phyloP scores from a whole-genome alignment of 2,888 invertebrate genomes.

The Unio delphinus region DNA sequence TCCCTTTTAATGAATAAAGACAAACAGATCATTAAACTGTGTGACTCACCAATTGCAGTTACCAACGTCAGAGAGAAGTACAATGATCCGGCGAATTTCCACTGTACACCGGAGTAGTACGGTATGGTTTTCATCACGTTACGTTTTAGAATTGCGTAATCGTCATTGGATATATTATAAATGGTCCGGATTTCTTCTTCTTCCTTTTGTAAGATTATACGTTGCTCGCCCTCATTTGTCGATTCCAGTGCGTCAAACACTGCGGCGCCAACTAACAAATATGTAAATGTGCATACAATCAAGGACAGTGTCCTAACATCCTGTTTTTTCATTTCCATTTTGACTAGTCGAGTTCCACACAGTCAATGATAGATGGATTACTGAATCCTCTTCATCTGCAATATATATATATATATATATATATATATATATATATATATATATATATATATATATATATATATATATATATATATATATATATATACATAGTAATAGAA shows the following conservation, averaged over 20 bases:
- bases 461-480: no score
- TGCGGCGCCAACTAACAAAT: conserved; percentile 97
- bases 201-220: conserved; percentile 78
- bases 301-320: conserved; percentile 97
- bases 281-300: conserved; percentile 99
- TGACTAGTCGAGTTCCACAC: no score
- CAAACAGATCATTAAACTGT: no score
- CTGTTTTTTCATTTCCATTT: conserved; percentile 88
- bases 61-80: conserved; percentile 99
- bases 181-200: conserved; percentile 73
- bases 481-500: no score
- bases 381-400: no score
- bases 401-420: no score
- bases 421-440: no score
- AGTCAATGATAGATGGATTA: no score
- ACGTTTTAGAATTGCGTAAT: conserved; percentile 79
- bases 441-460: no score
- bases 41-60: conserved; percentile 88
- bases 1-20: no score
- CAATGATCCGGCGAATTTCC: conserved; percentile 99
- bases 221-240: conserved; percentile 90
- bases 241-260: conserved; percentile 99
- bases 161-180: conserved; percentile 93
- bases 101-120: conserved; percentile 98
- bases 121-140: conserved; percentile 97